Evolutionary conservation across 1,140 invertebrate genomes (phyloP).

Genomic region (Leptoteleia sp.): DNA sequence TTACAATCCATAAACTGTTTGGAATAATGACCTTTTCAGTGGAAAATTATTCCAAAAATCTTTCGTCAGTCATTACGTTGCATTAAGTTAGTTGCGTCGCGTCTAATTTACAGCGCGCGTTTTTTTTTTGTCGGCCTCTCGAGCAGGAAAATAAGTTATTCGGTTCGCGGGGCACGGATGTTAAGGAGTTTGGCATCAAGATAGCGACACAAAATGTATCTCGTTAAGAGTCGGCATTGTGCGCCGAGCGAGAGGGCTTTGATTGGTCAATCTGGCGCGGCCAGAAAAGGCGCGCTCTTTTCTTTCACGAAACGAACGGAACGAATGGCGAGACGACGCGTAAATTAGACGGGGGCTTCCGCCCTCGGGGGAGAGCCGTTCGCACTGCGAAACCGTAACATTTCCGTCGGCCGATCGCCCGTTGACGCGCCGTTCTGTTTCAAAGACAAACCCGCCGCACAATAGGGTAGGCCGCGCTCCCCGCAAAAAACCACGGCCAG

Average conservation of each 20-base stretch:
- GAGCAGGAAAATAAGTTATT: constrained; percentile 57
- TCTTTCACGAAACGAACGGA: constrained; percentile 51
- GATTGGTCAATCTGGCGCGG: constrained; percentile 77
- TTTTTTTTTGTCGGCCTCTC: constrained; percentile 20
- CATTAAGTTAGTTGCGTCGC: constrained; percentile 24
- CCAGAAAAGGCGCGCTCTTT: constrained; percentile 55
- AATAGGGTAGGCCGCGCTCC: neutral
- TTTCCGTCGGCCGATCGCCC: constrained; percentile 67
- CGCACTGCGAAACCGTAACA: constrained; percentile 63
- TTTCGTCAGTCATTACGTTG: constrained; percentile 20
- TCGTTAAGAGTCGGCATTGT: constrained; percentile 77
- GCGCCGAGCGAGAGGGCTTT: constrained; percentile 72
- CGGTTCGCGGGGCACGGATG: constrained; percentile 54
- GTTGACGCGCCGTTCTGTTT: constrained; percentile 38
- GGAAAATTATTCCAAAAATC: constrained; percentile 10
- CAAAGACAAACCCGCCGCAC: constrained; percentile 21
- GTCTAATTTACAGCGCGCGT: constrained; percentile 35
- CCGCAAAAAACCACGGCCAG: neutral
- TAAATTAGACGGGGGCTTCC: constrained; percentile 70
- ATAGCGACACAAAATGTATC: constrained; percentile 58
- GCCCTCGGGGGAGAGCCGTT: constrained; percentile 67
- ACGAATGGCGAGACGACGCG: constrained; percentile 61
- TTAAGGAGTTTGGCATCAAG: constrained; percentile 58
- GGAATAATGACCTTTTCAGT: no score
- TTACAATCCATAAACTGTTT: no score